These are phyloP conservation scores for Stegastes partitus DNA, from an alignment of 2,113 vertebrate species.

Conservation along the genomic window DNA sequence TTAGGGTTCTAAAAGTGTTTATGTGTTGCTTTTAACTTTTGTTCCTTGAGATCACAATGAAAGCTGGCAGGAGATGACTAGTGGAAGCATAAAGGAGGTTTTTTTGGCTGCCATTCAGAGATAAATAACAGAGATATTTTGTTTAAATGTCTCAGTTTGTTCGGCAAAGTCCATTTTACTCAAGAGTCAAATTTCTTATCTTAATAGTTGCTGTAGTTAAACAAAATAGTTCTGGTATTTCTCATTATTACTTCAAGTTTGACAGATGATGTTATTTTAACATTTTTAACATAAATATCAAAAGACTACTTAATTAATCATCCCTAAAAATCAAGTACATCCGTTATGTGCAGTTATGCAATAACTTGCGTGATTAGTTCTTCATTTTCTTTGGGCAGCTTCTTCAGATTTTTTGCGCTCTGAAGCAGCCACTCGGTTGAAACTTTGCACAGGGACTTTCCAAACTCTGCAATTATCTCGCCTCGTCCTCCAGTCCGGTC, in stretches of 20 bases:
- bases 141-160: too few relatives aligned
- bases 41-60: slow-evolving; percentile 1
- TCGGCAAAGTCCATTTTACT: too few relatives aligned
- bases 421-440: not conserved
- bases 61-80: not conserved
- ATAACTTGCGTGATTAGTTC: not conserved
- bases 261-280: too few relatives aligned
- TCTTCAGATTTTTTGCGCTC: not conserved
- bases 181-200: too few relatives aligned
- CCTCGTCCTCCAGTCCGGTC: slow-evolving; percentile 31
- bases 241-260: too few relatives aligned
- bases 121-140: not conserved
- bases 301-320: not conserved
- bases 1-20: not conserved
- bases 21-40: not conserved
- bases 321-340: not conserved
- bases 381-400: not conserved
- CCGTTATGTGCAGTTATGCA: too few relatives aligned
- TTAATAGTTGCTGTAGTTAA: too few relatives aligned
- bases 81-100: not conserved
- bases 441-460: not conserved
- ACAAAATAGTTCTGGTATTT: too few relatives aligned
- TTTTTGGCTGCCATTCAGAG: not conserved
- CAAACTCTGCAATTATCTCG: slow-evolving; percentile 28
- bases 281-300: too few relatives aligned